Conservation (phyloP, 2,888 invertebrate species). For the Nephrotoma flavescens region DNA sequence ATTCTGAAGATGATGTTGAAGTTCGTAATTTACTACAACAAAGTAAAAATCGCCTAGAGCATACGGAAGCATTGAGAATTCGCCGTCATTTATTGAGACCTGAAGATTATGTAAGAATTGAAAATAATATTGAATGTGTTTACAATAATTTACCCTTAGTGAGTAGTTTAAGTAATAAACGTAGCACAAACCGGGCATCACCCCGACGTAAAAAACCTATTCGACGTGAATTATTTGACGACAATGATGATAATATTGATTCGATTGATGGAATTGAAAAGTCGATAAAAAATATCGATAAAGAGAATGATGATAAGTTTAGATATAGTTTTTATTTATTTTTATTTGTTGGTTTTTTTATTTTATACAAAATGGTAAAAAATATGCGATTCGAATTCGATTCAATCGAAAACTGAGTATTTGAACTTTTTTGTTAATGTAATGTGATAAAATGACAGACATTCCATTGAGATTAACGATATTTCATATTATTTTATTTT, state of each 20-base stretch:
- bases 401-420: background rate
- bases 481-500: background rate
- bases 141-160: background rate
- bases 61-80: slow-evolving; percentile 29
- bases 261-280: background rate
- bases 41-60: slow-evolving; percentile 27
- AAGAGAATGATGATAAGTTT: background rate
- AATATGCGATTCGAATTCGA: background rate
- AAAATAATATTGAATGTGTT: slow-evolving; percentile 4
- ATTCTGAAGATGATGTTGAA: slow-evolving; percentile 30
- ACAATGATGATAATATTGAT: background rate
- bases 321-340: slow-evolving; percentile 1
- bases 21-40: slow-evolving; percentile 28
- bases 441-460: background rate
- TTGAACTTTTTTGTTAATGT: background rate
- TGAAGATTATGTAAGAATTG: slow-evolving; percentile 31
- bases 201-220: background rate
- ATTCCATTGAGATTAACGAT: background rate
- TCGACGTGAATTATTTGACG: background rate
- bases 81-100: slow-evolving; percentile 31
- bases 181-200: background rate
- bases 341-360: slow-evolving; percentile 4
- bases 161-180: background rate
- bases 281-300: background rate
- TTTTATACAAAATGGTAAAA: background rate